Conservation (phyloP, 2,888 invertebrate genomes). For the Stegana nigrithorax region DNA sequence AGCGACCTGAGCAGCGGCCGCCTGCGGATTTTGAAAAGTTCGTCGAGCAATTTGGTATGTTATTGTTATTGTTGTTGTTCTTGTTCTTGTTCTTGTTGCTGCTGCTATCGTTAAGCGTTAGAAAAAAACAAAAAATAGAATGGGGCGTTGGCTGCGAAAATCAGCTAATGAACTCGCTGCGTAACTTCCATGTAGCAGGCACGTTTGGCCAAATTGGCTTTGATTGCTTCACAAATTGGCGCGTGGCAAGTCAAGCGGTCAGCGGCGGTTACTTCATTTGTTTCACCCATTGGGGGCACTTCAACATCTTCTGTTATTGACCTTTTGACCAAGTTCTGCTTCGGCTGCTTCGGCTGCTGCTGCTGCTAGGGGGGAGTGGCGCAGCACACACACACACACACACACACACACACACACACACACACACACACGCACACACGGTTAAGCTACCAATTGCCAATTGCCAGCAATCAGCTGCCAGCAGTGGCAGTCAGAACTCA, state of each 20-base stretch:
- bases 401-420: too few relatives aligned
- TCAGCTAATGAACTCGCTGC: not conserved
- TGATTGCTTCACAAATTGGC: too few relatives aligned
- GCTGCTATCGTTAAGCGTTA: not conserved
- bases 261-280: constrained; percentile 6
- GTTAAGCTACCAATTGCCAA: too few relatives aligned
- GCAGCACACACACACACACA: too few relatives aligned
- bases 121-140: too few relatives aligned
- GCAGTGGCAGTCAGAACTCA: too few relatives aligned
- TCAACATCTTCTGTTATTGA: constrained; percentile 34
- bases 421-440: too few relatives aligned
- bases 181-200: too few relatives aligned
- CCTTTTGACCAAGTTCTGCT: constrained; percentile 32
- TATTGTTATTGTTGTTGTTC: not conserved
- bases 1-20: constrained; percentile 25
- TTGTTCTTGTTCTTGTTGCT: not conserved
- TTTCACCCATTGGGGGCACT: not conserved
- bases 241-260: not conserved
- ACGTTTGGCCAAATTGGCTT: too few relatives aligned
- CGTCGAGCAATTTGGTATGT: constrained; percentile 56
- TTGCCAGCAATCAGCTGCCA: too few relatives aligned
- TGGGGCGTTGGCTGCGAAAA: not conserved
- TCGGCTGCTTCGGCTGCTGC: too few relatives aligned
- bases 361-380: too few relatives aligned
- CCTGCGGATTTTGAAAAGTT: constrained; percentile 45